These are phyloP conservation scores for Catalaphyllia jardinei DNA, from an alignment of 64 coral and sea anemone species.

Conservation along the genomic window DNA sequence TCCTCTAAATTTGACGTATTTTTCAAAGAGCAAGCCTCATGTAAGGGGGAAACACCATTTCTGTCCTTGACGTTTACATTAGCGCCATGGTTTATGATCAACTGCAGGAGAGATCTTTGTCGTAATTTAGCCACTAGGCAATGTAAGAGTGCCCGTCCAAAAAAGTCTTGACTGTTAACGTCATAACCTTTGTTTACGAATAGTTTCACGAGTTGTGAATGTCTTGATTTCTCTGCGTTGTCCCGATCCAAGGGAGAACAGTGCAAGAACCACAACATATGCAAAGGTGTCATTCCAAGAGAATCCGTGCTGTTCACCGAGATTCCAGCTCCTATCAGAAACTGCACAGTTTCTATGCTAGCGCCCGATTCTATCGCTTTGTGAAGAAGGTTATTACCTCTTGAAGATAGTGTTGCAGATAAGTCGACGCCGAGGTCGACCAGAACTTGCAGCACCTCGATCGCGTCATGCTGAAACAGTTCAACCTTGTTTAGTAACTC, in stretches of 20 bases:
- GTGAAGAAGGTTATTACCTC: slow-evolving; percentile 8
- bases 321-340: slow-evolving; percentile 6
- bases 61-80: slow-evolving; percentile 12
- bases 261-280: slow-evolving; percentile 6
- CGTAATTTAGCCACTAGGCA: background rate
- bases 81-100: background rate
- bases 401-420: background rate
- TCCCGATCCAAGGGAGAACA: background rate
- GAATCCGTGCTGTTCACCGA: slow-evolving; percentile 17
- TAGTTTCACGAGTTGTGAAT: background rate
- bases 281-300: slow-evolving; percentile 26
- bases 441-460: slow-evolving; percentile 24
- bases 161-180: slow-evolving; percentile 25
- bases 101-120: slow-evolving; percentile 26
- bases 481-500: background rate
- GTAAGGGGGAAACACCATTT: slow-evolving; percentile 29
- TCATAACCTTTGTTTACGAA: slow-evolving; percentile 1
- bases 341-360: slow-evolving; percentile 3
- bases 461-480: background rate
- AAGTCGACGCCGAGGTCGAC: slow-evolving; percentile 23
- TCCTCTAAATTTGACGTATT: slow-evolving; percentile 15
- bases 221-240: background rate
- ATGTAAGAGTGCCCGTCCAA: slow-evolving; percentile 1
- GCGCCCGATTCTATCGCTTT: slow-evolving; percentile 2
- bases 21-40: background rate